These are phyloP conservation scores for Zaprionus capensis DNA, from an alignment of 1,140 invertebrate species.

Conservation along the genomic window DNA sequence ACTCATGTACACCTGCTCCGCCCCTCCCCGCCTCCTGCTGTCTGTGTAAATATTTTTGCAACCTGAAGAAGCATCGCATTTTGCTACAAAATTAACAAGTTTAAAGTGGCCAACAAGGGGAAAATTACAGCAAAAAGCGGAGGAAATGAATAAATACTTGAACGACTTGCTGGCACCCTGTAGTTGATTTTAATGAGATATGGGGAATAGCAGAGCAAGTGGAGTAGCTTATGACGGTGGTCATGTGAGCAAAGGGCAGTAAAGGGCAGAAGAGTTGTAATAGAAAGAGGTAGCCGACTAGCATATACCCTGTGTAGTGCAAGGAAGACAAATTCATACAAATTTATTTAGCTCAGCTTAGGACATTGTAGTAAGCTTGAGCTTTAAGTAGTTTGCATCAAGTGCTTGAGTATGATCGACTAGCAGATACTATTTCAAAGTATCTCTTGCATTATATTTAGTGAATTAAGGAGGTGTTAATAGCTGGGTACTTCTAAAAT, in stretches of 20 bases:
- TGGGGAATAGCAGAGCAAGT: not conserved
- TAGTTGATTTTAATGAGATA: not conserved
- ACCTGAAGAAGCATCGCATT: not conserved
- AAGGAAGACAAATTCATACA: too few species aligned
- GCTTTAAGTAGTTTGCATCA: not conserved
- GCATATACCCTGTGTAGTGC: too few species aligned
- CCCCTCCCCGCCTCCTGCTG: not conserved
- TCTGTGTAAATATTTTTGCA: slow-evolving; percentile 6
- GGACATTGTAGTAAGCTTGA: not conserved
- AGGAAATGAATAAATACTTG: not conserved
- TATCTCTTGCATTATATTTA: too few species aligned
- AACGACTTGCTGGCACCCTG: not conserved
- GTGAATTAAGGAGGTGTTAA: too few species aligned
- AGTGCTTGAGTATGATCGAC: not conserved
- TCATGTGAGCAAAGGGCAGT: not conserved
- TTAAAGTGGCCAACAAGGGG: not conserved
- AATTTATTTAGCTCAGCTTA: too few species aligned
- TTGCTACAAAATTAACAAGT: slow-evolving; percentile 5
- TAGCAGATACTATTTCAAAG: not conserved
- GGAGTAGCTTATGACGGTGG: not conserved
- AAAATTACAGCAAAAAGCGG: not conserved
- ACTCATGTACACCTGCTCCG: not conserved
- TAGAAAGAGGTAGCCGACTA: too few species aligned
- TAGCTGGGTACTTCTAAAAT: too few species aligned
- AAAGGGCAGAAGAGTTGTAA: not conserved